Evolutionary conservation across 2,113 vertebrate genomes (phyloP).

Genomic region (Aramus guarauna): DNA sequence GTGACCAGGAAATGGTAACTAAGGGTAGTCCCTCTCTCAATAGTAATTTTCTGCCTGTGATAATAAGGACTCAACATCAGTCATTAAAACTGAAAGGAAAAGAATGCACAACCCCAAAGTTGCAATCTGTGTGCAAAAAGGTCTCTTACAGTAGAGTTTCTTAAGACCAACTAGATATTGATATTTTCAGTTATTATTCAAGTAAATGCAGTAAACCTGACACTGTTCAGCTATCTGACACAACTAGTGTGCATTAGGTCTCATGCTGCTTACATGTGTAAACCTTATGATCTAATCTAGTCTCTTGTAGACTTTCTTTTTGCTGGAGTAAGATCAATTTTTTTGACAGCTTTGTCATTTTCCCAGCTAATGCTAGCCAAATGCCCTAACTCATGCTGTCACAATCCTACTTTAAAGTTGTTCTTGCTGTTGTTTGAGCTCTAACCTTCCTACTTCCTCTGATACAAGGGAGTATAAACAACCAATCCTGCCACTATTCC

Average conservation of each 20-base stretch:
- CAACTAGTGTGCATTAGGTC: neutral
- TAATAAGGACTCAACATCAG: neutral
- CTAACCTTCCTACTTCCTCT: neutral
- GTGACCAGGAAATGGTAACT: neutral
- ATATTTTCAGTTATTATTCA: neutral
- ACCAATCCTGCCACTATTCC: neutral
- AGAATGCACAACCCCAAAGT: neutral
- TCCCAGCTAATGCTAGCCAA: neutral
- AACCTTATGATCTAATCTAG: neutral
- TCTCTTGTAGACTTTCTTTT: neutral
- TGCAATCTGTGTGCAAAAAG: neutral
- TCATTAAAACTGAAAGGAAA: neutral
- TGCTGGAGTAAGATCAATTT: neutral
- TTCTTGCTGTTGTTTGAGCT: neutral
- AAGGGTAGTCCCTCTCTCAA: neutral
- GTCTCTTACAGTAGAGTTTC: neutral
- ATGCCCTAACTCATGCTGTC: neutral
- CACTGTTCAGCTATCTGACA: neutral
- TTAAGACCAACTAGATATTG: neutral
- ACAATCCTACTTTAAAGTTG: neutral
- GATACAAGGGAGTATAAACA: neutral
- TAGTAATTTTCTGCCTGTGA: neutral
- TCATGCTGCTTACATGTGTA: neutral
- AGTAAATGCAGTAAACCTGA: neutral
- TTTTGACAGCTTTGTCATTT: neutral